Conservation (phyloP, 2,888 invertebrate genomes). For the Andrena bucephala region DNA sequence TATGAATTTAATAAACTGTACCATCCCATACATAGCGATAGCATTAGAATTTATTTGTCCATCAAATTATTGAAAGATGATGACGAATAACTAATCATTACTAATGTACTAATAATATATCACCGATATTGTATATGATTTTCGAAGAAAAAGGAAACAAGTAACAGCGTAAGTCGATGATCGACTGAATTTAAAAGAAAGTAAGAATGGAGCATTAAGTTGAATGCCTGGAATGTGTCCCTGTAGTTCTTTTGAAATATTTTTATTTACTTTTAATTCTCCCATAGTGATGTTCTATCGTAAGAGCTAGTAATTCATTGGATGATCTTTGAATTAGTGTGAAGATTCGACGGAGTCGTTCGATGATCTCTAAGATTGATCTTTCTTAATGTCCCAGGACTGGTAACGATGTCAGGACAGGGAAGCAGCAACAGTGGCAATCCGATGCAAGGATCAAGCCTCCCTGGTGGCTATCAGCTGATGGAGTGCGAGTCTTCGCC, state of each 20-base stretch:
- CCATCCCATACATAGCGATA: neutral
- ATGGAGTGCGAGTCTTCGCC: slow-evolving; percentile 93
- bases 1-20: neutral
- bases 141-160: neutral
- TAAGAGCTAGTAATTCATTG: slow-evolving; percentile 75
- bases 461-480: slow-evolving; percentile 85
- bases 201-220: slow-evolving; percentile 60
- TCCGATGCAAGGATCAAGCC: slow-evolving; percentile 83
- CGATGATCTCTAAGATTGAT: slow-evolving; percentile 21
- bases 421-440: slow-evolving; percentile 81
- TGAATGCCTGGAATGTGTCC: slow-evolving; percentile 75
- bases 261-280: slow-evolving; percentile 58
- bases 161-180: neutral
- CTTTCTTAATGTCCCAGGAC: slow-evolving; percentile 80
- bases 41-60: neutral
- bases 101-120: slow-evolving; percentile 2
- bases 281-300: slow-evolving; percentile 68
- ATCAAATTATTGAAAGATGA: neutral
- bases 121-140: neutral
- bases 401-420: slow-evolving; percentile 84
- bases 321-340: slow-evolving; percentile 72
- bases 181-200: neutral
- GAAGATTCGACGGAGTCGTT: neutral
- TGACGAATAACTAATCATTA: neutral
- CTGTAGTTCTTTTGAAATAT: slow-evolving; percentile 75